Evolutionary conservation across 2,888 invertebrate genomes (phyloP), one percentile per base, ranked within the genome.

Genomic region (Apodemia mormo): DNA sequence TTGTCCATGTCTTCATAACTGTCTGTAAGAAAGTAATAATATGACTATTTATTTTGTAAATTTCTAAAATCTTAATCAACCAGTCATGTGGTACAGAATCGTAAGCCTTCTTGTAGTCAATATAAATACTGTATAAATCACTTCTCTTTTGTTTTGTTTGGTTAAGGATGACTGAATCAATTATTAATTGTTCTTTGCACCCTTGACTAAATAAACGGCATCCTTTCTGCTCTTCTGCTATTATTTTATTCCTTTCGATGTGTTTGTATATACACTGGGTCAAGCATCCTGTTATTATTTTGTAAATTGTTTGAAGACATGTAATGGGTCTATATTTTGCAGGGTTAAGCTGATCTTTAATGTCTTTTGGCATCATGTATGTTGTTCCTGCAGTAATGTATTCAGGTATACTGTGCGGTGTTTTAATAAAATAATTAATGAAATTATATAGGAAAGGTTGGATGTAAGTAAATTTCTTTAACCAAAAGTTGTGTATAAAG

Each of bases 71-170:
- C n/a, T n/a, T n/a, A n/a, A n/a, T n/a, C n/a, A n/a, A n/a, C n/a
- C n/a, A n/a, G n/a, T n/a, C n/a, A n/a, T n/a, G n/a, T n/a, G n/a
- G n/a, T n/a, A n/a, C n/a, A n/a, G n/a, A n/a, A n/a, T n/a, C n/a
- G n/a, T n/a, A n/a, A n/a, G n/a, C n/a, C n/a, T n/a, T 66, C 8
- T 66, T 40, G 22, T 29, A 66, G 45, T 66, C 65, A 43, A 65
- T 22, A 43, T 43, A 65, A 4, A 22, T 45, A 10, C 65, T 14
- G 9, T 37, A 43, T 8, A 10, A 45, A 45, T 45, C 45, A 2
- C 45, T 45, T 45, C n/a, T 45, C 45, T 45, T 45, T 45, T 45
- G 45, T 9, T 45, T 2, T 1, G 10, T 45, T 45, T 10, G 45
- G 22, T 40, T 66, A n/a, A n/a, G n/a, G n/a, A n/a, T n/a, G n/a